Base-by-base conservation (phyloP, 1,140 invertebrate species). In the Phortica variegata region DNA sequence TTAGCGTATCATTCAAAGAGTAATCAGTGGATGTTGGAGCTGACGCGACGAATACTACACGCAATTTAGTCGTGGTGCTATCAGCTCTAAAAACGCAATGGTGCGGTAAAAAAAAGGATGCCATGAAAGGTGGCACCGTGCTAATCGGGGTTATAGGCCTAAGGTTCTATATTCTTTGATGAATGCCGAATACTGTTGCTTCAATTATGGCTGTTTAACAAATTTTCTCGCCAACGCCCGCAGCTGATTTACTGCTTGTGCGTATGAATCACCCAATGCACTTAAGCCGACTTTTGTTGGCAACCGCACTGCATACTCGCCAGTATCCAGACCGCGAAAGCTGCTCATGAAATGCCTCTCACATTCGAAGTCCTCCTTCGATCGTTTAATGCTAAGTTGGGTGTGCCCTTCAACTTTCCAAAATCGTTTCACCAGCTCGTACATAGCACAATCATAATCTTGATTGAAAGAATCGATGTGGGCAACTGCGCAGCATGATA, bases 11-110 rank as follows among this genome's bases (percentile, higher is more conserved):
- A 29, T 60, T 65, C 0, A 63, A 36, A n/a, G 58, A 59, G 8
- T 46, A 8, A 12, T 52, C 52, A 12, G 21, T 39, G 9, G 47
- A 21, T 6, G 48, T 36, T 23, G 38, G 39, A 3, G 51, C 52
- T 0, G 46, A 57, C 16, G 26, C 52, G 17, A 47, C 53, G 44
- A 50, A 58, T 13, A 38, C 54, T 7, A 39, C 50, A 32, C 19
- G 42, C 15, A 54, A 42, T 38, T 60, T 62, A 0, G 60, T 65
- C 10, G 58, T 52, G 8, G 46, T 42, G 17, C 52, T 58, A 5
- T 52, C 23, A 12, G 10, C 8, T 9, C 54, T 58, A 4, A 34
- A 20, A 12, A 52, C 49, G 21, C 48, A 58, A 38, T 52, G 49
- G 42, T 55, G 52, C 7, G 48, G 42, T 19, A 54, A 40, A 40